Evolutionary conservation across 37 sponge, comb jelly and placozoan genomes (phyloP), one percentile per base, ranked within the genome.

Genomic region (Diacarnus erythraeanus): DNA sequence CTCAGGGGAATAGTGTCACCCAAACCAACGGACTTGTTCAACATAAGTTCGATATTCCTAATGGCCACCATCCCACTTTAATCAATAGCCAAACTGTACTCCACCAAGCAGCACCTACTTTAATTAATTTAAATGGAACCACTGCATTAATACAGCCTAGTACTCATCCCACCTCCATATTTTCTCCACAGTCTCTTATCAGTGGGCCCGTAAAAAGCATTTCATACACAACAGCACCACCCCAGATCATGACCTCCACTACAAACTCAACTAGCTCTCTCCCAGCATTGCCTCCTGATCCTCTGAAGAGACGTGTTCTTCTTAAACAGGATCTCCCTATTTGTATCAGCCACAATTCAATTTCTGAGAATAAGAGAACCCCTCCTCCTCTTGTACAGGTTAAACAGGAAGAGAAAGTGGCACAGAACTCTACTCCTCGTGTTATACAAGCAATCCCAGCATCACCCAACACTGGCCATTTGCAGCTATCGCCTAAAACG

Each of bases 351-450:
- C 66, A 2, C 30, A 65, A 35, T 30, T 65, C 66, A 26, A 65
- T 65, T 34, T 65, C 34, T 25, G 66, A 65, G 33, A 65, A 10
- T 2, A 65, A 65, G 51, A n/a, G 26, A 26, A 26, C 12, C 26
- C 73, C 73, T 72, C 73, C 77, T 15, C 77, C 77, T 40, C 77
- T 77, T 0, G 15, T 72, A 25, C 73, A 39, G 10, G 44, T 72
- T 18, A 51, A 72, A 3, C 51, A 51, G 66, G 66, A 65, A 31
- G 34, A 17, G 34, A 59, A n/a, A 35, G 38, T 38, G 38, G 61
- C 59, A 41, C 61, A 40, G 35, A 40, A 68, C 9, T 65, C 34
- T 31, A 18, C 33, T 26, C 31, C 3, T 10, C 2, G 2, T 2
- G 39, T 63, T 0, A 39, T 43, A 41, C 63, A 1, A 56, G 40